Base-by-base conservation (phyloP, 2,888 invertebrate species). In the Drosophila colorata region DNA sequence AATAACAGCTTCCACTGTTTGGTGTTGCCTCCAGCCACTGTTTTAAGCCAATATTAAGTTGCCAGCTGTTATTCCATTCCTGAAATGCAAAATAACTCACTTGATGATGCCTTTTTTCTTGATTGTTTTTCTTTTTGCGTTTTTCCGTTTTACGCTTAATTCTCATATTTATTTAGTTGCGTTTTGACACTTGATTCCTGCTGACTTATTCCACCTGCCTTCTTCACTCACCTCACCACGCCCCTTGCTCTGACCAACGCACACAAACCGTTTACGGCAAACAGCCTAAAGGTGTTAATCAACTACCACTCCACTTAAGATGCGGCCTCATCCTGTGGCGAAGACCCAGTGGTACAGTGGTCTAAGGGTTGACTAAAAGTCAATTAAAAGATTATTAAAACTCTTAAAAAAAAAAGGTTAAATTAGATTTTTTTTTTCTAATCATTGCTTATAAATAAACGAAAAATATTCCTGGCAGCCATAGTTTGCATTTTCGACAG, bases 281-380 rank as follows among this genome's bases (percentile, higher is more conserved):
- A 58, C 20, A 38, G 59, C 64, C 61, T 76, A 66, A 66, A 77
- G 65, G 69, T 79, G 77, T 72, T 82, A 82, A 79, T 82, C 78
- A 79, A 80, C 76, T 72, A 72, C 57, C 82, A 75, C 64, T 59
- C 57, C 59, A 51, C 49, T 38, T 48, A 38, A 49, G 69, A 57
- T 60, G 46, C 40, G 52, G 43, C 52, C 37, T n/a, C n/a, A n/a
- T n/a, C n/a, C n/a, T n/a, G n/a, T n/a, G n/a, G n/a, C n/a, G n/a
- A n/a, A n/a, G 40, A 58, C 64, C 47, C 44, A 53, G 51, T 23
- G 44, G 58, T 46, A 76, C 83, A 66, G 69, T 80, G 80, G 65
- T 55, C 0, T 4, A 7, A 31, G 3, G 1, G 4, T 6, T 13
- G 7, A 4, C n/a, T 3, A 14, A 46, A 31, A 46, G 16, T 11